Base-by-base conservation (phyloP, 2,797 vertebrate species). In the Yasuhikotakia modesta region DNA sequence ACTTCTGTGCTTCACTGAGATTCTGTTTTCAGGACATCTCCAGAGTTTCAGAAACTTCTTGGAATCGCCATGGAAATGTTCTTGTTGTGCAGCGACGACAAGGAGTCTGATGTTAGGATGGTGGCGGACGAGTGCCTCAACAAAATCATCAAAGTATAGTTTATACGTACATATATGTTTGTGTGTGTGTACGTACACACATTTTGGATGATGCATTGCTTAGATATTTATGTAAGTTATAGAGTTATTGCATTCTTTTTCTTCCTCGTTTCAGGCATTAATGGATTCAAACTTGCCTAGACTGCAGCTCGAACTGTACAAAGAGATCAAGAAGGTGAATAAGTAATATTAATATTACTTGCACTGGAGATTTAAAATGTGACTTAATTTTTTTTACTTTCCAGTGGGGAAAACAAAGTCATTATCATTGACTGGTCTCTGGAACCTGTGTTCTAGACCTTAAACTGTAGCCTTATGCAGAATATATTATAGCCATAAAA, bases 11-110 rank as follows among this genome's bases (percentile, higher is more conserved):
- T 24, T 58, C 1, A 5, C 55, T 2, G 12, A 24, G n/a, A 53
- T n/a, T 58, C 2, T 46, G 45, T 46, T 79, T 88, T 81, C 87
- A 99, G 98, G 89, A 98, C 97, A 60, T 98, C 98, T 82, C 96
- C 97, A 63, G 98, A 99, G 89, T 99, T 99, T 89, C 97, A 98
- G 93, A 99, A 97, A 68, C 90, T 99, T 67, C 92, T 99, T 55
- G 96, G 98, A 39, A 98, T 99, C n/a, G 97, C 98, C 39, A 96
- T 99, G 97, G 98, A 99, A 73, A 96, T 98, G 85, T 99, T 99
- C 73, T 92, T 99, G 64, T 93, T 99, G 82, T 99, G 97, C 91
- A 97, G 96, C 2, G 96, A 99, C 50, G 98, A 99, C 82, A 90
- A 93, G 0, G 97, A 99, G 87, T 97, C 98, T 0, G 98, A 99